phyloP scores from a whole-genome alignment of 2,888 invertebrate species.

The Neoaliturus tenellus region DNA sequence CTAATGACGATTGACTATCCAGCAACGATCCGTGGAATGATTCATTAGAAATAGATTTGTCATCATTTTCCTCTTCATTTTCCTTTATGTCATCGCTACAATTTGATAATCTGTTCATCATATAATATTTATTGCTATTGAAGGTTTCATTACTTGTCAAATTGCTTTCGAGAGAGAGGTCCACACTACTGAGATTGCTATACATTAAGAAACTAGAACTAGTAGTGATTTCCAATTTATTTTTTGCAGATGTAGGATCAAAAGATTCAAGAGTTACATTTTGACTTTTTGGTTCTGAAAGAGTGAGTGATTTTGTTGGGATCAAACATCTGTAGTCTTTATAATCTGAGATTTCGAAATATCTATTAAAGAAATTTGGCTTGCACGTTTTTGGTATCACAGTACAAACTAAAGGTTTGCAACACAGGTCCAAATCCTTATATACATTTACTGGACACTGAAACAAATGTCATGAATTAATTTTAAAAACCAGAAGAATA shows the following conservation, averaged over 20 bases:
- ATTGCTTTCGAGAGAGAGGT: too few relatives aligned
- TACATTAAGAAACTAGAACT: too few relatives aligned
- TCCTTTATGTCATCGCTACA: too few relatives aligned
- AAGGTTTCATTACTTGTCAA: too few relatives aligned
- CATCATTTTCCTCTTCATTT: neutral
- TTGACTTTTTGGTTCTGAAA: neutral
- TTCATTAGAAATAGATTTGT: neutral
- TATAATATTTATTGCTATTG: too few relatives aligned
- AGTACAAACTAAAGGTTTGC: conserved; percentile 30
- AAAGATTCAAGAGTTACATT: neutral
- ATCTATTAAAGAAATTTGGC: neutral
- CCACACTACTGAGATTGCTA: too few relatives aligned
- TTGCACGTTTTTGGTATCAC: conserved; percentile 23
- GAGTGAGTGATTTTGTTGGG: neutral
- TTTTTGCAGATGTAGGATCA: neutral
- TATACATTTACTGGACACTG: conserved; percentile 18
- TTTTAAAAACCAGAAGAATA: too few relatives aligned
- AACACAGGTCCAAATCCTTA: neutral
- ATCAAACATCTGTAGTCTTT: conserved; percentile 28
- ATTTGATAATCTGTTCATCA: too few relatives aligned
- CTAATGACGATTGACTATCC: neutral
- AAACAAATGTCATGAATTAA: neutral
- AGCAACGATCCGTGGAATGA: neutral
- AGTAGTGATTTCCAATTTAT: neutral
- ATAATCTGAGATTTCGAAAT: conserved; percentile 17